Evolutionary conservation across 2,888 invertebrate genomes (phyloP).

Genomic region (Leptinotarsa haldemani): DNA sequence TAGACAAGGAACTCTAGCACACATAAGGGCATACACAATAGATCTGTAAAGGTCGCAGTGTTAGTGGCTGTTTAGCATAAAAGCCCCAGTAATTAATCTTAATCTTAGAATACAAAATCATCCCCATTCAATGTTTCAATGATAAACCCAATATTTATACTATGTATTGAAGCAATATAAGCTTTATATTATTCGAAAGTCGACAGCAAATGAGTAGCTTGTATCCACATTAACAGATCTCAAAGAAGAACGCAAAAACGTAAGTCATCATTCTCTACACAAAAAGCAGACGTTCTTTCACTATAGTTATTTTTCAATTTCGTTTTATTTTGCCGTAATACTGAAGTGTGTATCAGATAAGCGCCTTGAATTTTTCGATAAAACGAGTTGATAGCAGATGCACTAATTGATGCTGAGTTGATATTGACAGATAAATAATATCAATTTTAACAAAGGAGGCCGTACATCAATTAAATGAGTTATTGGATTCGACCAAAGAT

Average conservation of each 20-base stretch:
- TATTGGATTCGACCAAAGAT: conserved; percentile 30
- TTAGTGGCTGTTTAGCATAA: too few species aligned
- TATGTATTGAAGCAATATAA: too few species aligned
- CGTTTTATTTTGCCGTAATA: not conserved
- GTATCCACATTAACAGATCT: not conserved
- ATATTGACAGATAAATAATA: conserved; percentile 34
- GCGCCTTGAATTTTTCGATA: conserved; percentile 16
- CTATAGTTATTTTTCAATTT: conserved; percentile 15
- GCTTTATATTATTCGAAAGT: too few species aligned
- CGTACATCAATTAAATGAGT: conserved; percentile 32
- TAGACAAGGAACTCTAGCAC: too few species aligned
- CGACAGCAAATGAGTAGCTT: too few species aligned
- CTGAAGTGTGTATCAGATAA: conserved; percentile 12
- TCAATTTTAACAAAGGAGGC: conserved; percentile 33
- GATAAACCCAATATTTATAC: too few species aligned
- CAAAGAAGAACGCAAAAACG: not conserved
- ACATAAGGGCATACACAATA: too few species aligned
- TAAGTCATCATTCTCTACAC: not conserved
- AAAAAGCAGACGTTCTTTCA: not conserved
- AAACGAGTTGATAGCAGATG: conserved; percentile 29
- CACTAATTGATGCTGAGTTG: conserved; percentile 32
- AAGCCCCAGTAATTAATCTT: too few species aligned
- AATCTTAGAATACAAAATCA: too few species aligned
- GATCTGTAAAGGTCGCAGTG: too few species aligned
- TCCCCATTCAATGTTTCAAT: too few species aligned